phyloP scores from a whole-genome alignment of 37 sponge, comb jelly and placozoan species.

The Amphimedon queenslandica region DNA sequence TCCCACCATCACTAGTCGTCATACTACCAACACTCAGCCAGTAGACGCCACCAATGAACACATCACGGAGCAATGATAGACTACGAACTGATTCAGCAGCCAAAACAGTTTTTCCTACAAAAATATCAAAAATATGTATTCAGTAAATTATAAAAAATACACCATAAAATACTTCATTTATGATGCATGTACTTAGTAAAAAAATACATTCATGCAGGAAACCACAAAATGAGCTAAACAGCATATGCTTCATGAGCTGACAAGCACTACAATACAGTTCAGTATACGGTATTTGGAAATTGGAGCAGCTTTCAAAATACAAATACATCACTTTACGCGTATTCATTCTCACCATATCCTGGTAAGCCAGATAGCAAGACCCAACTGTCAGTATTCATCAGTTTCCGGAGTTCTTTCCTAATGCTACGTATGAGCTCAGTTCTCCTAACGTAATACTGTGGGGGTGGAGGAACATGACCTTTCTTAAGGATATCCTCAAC shows the following conservation, averaged over 20 bases:
- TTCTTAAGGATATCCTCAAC: slow-evolving; percentile 42
- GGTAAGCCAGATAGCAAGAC: slow-evolving; percentile 74
- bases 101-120: slow-evolving; percentile 55
- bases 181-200: too few relatives aligned
- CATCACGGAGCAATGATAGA: slow-evolving; percentile 41
- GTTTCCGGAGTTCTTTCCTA: slow-evolving; percentile 25
- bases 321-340: background rate
- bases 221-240: too few relatives aligned
- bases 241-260: too few relatives aligned
- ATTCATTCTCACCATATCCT: slow-evolving; percentile 35
- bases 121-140: background rate
- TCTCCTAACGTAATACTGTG: slow-evolving; percentile 29
- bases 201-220: too few relatives aligned
- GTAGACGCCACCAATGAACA: slow-evolving; percentile 72
- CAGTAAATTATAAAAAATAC: too few relatives aligned
- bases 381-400: slow-evolving; percentile 51
- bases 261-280: too few relatives aligned
- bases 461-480: slow-evolving; percentile 56
- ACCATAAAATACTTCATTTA: too few relatives aligned
- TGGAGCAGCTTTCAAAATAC: too few relatives aligned
- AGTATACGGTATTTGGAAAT: too few relatives aligned
- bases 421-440: slow-evolving; percentile 14
- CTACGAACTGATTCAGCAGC: slow-evolving; percentile 72
- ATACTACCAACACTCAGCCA: slow-evolving; percentile 71
- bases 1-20: slow-evolving; percentile 12